Evolutionary conservation across 1,140 invertebrate species (phyloP).

Genomic region (Trachymyrmex cornetzi): DNA sequence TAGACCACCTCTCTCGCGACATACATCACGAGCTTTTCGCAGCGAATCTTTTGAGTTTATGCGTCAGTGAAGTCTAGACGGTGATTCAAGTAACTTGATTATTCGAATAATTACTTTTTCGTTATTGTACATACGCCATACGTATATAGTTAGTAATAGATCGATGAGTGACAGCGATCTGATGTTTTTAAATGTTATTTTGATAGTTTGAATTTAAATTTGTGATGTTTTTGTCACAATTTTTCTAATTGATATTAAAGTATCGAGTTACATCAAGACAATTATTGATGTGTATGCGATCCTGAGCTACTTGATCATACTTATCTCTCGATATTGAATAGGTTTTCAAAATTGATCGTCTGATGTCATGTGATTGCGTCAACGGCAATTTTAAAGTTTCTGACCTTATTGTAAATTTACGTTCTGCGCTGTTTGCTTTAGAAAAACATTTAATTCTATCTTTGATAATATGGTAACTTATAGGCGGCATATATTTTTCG

Average conservation of each 20-base stretch:
- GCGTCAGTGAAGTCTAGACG: slow-evolving; percentile 59
- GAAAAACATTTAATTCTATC: not conserved
- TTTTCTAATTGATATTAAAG: not conserved
- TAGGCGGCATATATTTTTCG: not conserved
- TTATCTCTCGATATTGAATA: not conserved
- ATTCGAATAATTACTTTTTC: not conserved
- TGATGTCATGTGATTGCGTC: not conserved
- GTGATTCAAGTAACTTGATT: slow-evolving; percentile 47
- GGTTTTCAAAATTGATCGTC: not conserved
- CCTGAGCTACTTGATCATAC: not conserved
- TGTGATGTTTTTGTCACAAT: not conserved
- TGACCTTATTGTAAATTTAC: not conserved
- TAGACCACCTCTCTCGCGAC: slow-evolving; percentile 56
- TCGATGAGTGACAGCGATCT: not conserved
- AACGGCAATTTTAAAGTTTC: not conserved
- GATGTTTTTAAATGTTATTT: not conserved
- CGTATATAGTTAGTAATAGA: not conserved
- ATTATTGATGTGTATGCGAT: not conserved
- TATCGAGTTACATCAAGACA: not conserved
- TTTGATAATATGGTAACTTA: not conserved
- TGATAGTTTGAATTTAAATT: not conserved
- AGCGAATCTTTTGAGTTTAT: not conserved
- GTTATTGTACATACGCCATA: not conserved
- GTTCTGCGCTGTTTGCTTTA: not conserved
- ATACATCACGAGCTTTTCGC: slow-evolving; percentile 54